Base-by-base conservation (phyloP, 2,888 invertebrate species). In the Limnephilus marmoratus region DNA sequence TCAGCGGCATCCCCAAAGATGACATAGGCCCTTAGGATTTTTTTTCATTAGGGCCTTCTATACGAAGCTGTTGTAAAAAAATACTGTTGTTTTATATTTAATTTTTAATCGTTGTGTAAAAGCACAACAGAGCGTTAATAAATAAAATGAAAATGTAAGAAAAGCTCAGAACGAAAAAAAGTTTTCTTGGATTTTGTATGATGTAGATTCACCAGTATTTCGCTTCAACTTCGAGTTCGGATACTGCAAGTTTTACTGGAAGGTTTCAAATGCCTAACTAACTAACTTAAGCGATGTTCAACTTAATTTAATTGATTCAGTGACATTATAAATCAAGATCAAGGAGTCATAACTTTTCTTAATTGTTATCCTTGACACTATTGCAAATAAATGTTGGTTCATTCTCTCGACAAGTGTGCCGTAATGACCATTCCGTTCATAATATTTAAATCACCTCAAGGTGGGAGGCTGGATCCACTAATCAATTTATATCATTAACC, bases 351-450 rank as follows among this genome's bases (percentile, higher is more conserved):
- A 68, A 68, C 68, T 68, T 68, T n/a, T 68, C 24, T 68, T 68
- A 68, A 83, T 41, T 37, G 83, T 83, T 37, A 83, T 83, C 83
- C 83, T 83, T 83, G 83, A 83, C 83, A 83, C 83, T 15, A 83
- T 83, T 83, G 34, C 83, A 9, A 83, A 83, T 41, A n/a, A n/a
- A n/a, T n/a, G 37, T 37, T 37, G 29, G n/a, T 31, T 87, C 49
- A 15, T 45, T 53, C 45, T 31, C 49, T n/a, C 13, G 49, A n/a
- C 68, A 68, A 68, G 68, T n/a, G 68, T 68, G 24, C 5, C n/a
- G 1, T 68, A 68, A 68, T 68, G 68, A 68, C 68, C 24, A 68
- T 24, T 68, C 68, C n/a, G 68, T 24, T 68, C n/a, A 24, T 24
- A 68, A 68, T 68, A 68, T 68, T 68, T n/a, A 18, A 68, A 68